Base-by-base conservation (phyloP, 2,888 invertebrate species). In the Phragmatobia fuliginosa region DNA sequence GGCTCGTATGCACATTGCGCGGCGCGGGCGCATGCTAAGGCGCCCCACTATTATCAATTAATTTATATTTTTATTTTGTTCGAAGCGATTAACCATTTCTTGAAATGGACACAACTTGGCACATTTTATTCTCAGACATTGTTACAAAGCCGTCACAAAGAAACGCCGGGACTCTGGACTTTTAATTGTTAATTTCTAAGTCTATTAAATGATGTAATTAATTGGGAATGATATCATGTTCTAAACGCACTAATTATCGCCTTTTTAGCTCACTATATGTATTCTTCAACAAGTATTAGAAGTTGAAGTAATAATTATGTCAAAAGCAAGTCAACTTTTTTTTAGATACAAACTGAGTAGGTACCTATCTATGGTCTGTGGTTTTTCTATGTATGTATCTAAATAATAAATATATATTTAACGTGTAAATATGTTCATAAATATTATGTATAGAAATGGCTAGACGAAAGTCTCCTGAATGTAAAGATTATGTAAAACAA, bases 11-110 rank as follows among this genome's bases (percentile, higher is more conserved):
- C 67, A 69, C 52, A 28, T 25, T 36, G 41, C n/a, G 21, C 68
- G 32, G 72, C 73, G 76, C 70, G 68, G 67, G 68, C 75, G 79
- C 74, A 58, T 64, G 61, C 10, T 59, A 52, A 6, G 68, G 67
- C 61, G 62, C 74, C 72, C 66, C 70, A 72, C 73, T 73, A 60
- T 66, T 71, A 77, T 73, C 70, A 80, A 81, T 82, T 82, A 80
- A 75, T 72, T 77, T 74, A 78, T 72, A 75, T 68, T 80, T 77
- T 78, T 77, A 75, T 79, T 77, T 71, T 21, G 68, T 64, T 74
- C 75, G 74, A 78, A 82, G 73, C 74, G 62, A 79, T 81, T 77
- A 78, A 72, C 73, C 69, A 71, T 68, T 65, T 62, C 75, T 70
- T 74, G 62, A 73, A 74, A 80, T 76, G 78, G 78, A 73, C 63